Evolutionary conservation across 2,113 vertebrate species (phyloP).

Genomic region (Coracopsis vasa): DNA sequence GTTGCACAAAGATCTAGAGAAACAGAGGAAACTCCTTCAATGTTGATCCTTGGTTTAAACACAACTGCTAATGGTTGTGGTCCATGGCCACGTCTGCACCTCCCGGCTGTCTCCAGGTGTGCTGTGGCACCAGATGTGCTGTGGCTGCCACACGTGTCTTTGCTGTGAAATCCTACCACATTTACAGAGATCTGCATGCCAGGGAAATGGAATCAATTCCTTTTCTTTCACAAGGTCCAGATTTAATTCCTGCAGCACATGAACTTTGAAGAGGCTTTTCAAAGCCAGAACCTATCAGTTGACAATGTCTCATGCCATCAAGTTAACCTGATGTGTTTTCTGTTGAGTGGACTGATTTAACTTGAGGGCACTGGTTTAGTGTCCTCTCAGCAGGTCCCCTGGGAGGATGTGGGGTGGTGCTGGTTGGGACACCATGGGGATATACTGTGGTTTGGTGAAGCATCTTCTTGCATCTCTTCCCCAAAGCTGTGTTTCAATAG

Average conservation of each 20-base stretch:
- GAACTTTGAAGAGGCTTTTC: background rate
- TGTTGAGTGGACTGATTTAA: background rate
- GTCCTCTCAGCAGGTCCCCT: background rate
- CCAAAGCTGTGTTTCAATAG: background rate
- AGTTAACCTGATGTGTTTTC: background rate
- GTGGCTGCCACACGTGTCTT: fast-evolving
- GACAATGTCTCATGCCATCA: background rate
- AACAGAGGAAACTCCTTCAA: background rate
- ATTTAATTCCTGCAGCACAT: background rate
- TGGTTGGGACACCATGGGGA: background rate
- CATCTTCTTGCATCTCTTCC: background rate
- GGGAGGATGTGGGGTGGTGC: background rate
- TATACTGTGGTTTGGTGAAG: background rate
- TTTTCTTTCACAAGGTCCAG: background rate
- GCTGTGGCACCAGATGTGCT: background rate
- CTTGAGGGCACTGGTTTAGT: background rate
- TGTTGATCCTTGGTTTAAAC: background rate
- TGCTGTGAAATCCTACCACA: background rate
- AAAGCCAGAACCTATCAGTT: background rate
- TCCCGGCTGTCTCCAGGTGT: background rate
- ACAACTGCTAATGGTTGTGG: background rate
- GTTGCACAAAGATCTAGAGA: background rate
- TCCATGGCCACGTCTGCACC: background rate
- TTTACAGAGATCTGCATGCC: background rate
- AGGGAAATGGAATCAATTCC: background rate